Percentiles rank a stretch among this genome's conserved stretches.
Evolutionary conservation across 2,113 vertebrate genomes (phyloP).

Genomic region (Octodon degus): DNA sequence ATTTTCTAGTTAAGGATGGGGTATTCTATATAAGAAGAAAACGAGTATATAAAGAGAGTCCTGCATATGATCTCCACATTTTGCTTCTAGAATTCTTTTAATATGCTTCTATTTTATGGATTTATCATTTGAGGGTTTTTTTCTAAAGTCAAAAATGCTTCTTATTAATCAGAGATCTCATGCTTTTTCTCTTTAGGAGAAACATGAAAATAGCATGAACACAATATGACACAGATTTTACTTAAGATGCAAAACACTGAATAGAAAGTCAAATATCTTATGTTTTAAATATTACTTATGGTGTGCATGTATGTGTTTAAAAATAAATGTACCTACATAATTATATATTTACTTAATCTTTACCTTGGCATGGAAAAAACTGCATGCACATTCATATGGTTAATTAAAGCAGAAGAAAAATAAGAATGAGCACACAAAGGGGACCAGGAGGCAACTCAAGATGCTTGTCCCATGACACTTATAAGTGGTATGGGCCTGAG

Average conservation of each 20-base stretch:
- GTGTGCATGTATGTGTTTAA: not conserved
- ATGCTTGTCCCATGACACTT: not conserved
- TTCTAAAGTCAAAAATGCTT: slow-evolving; percentile 3
- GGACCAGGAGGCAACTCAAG: not conserved
- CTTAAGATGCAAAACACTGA: slow-evolving; percentile 46
- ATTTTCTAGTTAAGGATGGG: not conserved
- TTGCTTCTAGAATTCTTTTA: not conserved
- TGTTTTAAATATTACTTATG: not conserved
- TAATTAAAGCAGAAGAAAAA: not conserved
- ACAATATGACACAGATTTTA: slow-evolving; percentile 44
- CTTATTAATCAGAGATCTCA: slow-evolving; percentile 39
- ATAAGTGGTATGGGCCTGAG: not conserved
- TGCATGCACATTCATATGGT: not conserved
- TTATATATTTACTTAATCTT: not conserved
- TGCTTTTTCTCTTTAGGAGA: slow-evolving; percentile 16
- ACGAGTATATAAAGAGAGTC: not conserved
- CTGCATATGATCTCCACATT: not conserved
- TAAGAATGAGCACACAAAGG: not conserved
- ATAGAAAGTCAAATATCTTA: slow-evolving; percentile 32
- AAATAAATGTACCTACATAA: not conserved
- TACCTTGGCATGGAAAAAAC: slow-evolving; percentile 33
- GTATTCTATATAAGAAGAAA: not conserved
- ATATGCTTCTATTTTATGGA: slow-evolving; percentile 29
- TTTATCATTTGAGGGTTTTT: not conserved
- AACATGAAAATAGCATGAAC: slow-evolving; percentile 49